A percentile compares a stretch with the other conserved stretches of the same genome.
phyloP scores from a whole-genome alignment of 64 coral and sea anemone species.

The Catalaphyllia jardinei region DNA sequence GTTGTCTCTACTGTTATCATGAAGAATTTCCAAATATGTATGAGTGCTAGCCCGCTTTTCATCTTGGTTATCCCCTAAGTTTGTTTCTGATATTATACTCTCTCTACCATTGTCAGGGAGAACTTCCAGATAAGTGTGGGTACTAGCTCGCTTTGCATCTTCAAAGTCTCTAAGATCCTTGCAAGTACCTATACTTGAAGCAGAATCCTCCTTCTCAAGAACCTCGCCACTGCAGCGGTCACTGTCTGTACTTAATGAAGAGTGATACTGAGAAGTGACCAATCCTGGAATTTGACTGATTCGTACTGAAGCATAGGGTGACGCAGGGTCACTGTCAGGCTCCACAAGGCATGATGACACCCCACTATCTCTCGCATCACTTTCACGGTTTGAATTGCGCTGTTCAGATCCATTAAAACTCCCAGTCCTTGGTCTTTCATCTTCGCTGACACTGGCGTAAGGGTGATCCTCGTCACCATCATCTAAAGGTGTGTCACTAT shows the following conservation, averaged over 20 bases:
- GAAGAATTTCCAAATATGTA: slow-evolving; percentile 63
- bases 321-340: slow-evolving; percentile 35
- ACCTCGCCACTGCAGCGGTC: slow-evolving; percentile 46
- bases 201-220: slow-evolving; percentile 2
- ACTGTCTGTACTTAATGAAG: slow-evolving; percentile 14
- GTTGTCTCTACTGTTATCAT: slow-evolving; percentile 12
- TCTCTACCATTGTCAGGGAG: slow-evolving; percentile 57
- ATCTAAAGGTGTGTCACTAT: slow-evolving; percentile 8
- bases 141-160: slow-evolving; percentile 23
- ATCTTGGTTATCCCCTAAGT: slow-evolving; percentile 21
- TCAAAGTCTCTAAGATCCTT: slow-evolving; percentile 24
- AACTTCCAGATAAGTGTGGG: slow-evolving; percentile 76
- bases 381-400: slow-evolving; percentile 15
- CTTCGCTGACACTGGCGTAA: slow-evolving; percentile 60
- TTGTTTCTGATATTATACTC: slow-evolving; percentile 81
- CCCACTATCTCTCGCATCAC: slow-evolving; percentile 33
- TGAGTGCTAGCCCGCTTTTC: not conserved
- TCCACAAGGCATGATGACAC: slow-evolving; percentile 34
- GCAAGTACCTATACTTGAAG: slow-evolving; percentile 15
- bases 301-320: slow-evolving; percentile 84
- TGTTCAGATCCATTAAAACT: slow-evolving; percentile 17
- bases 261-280: not conserved
- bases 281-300: slow-evolving; percentile 92
- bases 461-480: slow-evolving; percentile 40
- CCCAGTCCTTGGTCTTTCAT: slow-evolving; percentile 31